Evolutionary conservation across 2,888 invertebrate genomes (phyloP), one percentile per base, ranked within the genome.

Genomic region (Diaprepes abbreviatus): DNA sequence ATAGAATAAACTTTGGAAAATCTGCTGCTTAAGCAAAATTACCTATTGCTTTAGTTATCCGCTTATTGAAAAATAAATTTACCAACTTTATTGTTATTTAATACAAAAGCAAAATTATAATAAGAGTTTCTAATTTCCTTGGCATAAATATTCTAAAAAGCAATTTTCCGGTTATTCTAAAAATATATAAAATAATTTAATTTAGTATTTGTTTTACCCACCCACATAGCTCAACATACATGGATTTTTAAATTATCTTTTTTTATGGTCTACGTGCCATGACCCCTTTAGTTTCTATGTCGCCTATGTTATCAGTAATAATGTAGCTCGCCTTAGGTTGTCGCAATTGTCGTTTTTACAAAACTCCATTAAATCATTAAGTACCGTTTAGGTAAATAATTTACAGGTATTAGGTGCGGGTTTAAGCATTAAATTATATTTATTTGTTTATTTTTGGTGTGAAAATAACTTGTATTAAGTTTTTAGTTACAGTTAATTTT

Each of bases 221-320:
- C 55, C 55, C 54, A 64, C 64, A 45, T 55, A 35, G 12, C 64
- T 40, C 28, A 14, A 64, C 45, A 45, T 43, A 35, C 45, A 45
- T 43, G 24, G 16, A 16, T 64, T 54, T 45, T 5, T 19, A 59
- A 35, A 19, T 54, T 63, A 65, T 65, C 55, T 59, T 59, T 58
- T 66, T 59, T 64, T 45, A 66, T 58, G 66, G 66, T 66, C 43
- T 60, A 24, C n/a, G 52, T 54, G 33, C 60, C 66, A 54, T 60
- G 66, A 66, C 66, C 66, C 52, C 52, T 50, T 66, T 66, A 50
- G 52, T 66, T 66, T 60, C 66, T 60, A 66, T 66, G 59, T 60
- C 66, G 60, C 52, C 54, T 10, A 24, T 66, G 66, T 52, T 59
- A 66, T 66, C 52, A 40, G 52, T 40, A 64, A 54, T 54, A 63